Percentiles rank a stretch among this genome's conserved stretches.
Evolutionary conservation across 2,113 vertebrate species (phyloP).

Genomic region (Grammomys surdaster): DNA sequence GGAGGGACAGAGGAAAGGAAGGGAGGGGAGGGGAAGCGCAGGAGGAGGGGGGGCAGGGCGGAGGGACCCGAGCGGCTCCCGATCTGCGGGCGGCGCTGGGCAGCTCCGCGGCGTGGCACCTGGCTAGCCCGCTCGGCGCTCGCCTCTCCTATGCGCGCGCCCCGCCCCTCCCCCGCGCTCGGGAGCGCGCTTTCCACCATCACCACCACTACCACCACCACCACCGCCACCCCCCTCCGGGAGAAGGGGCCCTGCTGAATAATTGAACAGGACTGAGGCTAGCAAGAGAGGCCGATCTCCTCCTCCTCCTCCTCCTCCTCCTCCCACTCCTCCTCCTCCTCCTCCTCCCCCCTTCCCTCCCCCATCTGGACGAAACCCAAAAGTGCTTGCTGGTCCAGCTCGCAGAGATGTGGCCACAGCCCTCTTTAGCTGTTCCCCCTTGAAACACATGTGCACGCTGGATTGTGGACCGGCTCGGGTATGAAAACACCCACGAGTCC

Average conservation of each 20-base stretch:
- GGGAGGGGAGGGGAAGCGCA: slow-evolving; percentile 2
- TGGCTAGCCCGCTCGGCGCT: slow-evolving; percentile 67
- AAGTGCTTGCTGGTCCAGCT: slow-evolving; percentile 49
- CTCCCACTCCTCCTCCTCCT: not conserved
- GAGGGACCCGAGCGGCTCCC: slow-evolving; percentile 75
- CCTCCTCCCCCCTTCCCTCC: not conserved
- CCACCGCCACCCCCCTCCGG: not conserved
- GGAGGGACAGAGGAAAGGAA: slow-evolving; percentile 2
- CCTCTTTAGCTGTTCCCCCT: slow-evolving; percentile 57
- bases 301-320: not conserved
- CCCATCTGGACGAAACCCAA: slow-evolving; percentile 60
- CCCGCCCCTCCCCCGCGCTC: slow-evolving; percentile 51
- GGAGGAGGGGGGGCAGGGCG: slow-evolving; percentile 67
- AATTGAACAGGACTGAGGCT: slow-evolving; percentile 77
- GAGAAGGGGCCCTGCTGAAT: slow-evolving; percentile 78
- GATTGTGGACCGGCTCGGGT: slow-evolving; percentile 26
- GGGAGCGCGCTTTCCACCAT: slow-evolving; percentile 52
- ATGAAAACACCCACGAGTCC: slow-evolving; percentile 65
- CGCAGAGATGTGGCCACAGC: slow-evolving; percentile 33
- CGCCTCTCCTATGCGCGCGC: slow-evolving; percentile 66
- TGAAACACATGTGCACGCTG: slow-evolving; percentile 63
- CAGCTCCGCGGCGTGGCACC: slow-evolving; percentile 76
- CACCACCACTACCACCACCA: not conserved
- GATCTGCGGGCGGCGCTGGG: slow-evolving; percentile 81
- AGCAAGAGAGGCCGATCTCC: slow-evolving; percentile 43